Percentiles rank a stretch among this genome's conserved stretches.
Evolutionary conservation across 2,888 invertebrate species (phyloP).

Genomic region (Terebella lapidaria): DNA sequence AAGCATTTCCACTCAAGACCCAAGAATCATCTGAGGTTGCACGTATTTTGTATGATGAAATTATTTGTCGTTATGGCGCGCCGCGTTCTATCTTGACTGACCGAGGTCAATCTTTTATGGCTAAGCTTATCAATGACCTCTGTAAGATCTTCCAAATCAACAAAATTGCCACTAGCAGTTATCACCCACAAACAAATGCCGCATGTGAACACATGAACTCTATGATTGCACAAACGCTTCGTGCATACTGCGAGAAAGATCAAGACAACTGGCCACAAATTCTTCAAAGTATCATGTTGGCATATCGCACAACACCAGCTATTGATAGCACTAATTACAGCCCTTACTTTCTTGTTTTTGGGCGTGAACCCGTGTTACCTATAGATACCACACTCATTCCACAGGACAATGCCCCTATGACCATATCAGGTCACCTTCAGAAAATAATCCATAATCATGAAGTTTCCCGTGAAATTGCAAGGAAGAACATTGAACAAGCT

Average conservation of each 20-base stretch:
- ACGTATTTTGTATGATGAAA: neutral
- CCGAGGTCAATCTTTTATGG: neutral
- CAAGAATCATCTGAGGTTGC: neutral
- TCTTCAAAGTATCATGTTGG: neutral
- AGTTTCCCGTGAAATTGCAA: neutral
- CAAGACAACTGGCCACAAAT: neutral
- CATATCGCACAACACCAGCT: neutral
- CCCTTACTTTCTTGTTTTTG: neutral
- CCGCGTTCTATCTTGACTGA: neutral
- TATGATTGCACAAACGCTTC: neutral
- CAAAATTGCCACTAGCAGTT: neutral
- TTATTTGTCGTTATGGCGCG: neutral
- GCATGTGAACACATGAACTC: neutral
- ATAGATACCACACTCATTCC: neutral
- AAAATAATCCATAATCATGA: neutral
- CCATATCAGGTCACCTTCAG: neutral
- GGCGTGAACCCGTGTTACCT: neutral
- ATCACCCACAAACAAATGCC: neutral
- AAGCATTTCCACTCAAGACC: slow-evolving; percentile 19
- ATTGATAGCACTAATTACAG: neutral
- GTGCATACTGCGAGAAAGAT: neutral
- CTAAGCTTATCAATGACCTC: neutral
- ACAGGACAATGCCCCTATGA: neutral
- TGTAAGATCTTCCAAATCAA: neutral
- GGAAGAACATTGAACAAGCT: neutral